These are phyloP conservation scores for Pycnomerus fuliginosus DNA, from an alignment of 2,888 invertebrate species.

Conservation along the genomic window DNA sequence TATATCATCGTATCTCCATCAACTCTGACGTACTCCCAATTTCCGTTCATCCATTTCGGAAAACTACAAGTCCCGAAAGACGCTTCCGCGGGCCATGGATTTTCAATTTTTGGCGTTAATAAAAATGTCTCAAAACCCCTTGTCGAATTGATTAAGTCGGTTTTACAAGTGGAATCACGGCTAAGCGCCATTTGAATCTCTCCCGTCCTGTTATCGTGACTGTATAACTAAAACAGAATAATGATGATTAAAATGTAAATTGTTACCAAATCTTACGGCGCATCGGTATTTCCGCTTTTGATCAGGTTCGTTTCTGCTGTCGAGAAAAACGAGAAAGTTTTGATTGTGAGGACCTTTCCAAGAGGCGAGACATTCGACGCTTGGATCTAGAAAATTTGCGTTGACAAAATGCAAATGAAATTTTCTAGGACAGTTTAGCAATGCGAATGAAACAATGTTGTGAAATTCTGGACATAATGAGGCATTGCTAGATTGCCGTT, in stretches of 20 bases:
- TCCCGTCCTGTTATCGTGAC: conserved; percentile 39
- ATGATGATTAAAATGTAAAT: neutral
- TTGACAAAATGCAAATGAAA: too few species aligned
- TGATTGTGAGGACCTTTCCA: conserved; percentile 61
- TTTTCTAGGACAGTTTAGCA: too few species aligned
- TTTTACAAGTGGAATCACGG: conserved; percentile 64
- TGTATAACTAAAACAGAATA: conserved; percentile 18
- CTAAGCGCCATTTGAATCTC: conserved; percentile 61
- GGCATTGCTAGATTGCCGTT: too few species aligned
- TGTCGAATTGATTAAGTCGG: conserved; percentile 57
- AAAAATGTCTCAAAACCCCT: conserved; percentile 61
- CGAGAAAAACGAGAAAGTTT: conserved; percentile 59
- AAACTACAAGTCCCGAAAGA: conserved; percentile 52
- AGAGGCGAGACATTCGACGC: conserved; percentile 63
- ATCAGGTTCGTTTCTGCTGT: conserved; percentile 50
- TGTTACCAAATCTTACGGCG: conserved; percentile 53
- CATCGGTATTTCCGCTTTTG: conserved; percentile 60
- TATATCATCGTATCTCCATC: conserved; percentile 54
- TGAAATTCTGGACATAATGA: too few species aligned
- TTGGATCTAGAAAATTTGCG: conserved; percentile 54
- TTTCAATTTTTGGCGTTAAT: conserved; percentile 49
- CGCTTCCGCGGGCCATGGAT: conserved; percentile 51
- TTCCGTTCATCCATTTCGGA: conserved; percentile 64
- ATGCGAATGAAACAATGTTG: too few species aligned
- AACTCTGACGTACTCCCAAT: conserved; percentile 61